These are phyloP conservation scores for Crotalus tigris DNA, from an alignment of 2,113 vertebrate genomes.

Conservation along the genomic window DNA sequence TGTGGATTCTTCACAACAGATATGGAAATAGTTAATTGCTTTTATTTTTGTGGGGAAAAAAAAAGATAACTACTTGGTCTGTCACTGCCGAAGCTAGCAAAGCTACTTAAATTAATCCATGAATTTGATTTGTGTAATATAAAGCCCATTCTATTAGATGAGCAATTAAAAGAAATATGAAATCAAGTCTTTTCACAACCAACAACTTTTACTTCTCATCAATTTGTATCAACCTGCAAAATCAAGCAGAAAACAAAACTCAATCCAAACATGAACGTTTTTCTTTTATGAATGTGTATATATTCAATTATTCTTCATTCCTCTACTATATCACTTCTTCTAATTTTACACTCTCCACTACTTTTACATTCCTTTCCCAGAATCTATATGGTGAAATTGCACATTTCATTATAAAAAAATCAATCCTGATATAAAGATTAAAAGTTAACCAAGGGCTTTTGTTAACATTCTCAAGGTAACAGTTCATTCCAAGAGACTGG, in stretches of 20 bases:
- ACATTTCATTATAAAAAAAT: background rate
- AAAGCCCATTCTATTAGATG: background rate
- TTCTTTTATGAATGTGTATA: background rate
- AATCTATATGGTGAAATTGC: background rate
- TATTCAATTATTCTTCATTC: background rate
- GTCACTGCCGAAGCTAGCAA: background rate
- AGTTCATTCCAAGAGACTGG: background rate
- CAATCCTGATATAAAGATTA: constrained; percentile 5
- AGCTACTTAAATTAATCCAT: background rate
- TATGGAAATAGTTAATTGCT: background rate
- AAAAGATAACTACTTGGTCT: background rate
- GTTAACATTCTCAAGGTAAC: background rate
- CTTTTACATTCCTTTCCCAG: background rate
- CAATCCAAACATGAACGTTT: rapidly evolving
- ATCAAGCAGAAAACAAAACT: rapidly evolving
- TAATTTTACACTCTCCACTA: rapidly evolving
- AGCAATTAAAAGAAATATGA: background rate
- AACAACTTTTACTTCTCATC: background rate
- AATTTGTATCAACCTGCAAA: background rate
- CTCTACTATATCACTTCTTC: background rate
- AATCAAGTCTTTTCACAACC: background rate
- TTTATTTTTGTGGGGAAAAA: background rate
- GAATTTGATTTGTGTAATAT: background rate
- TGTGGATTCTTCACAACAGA: background rate
- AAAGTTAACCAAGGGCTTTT: background rate